These are phyloP conservation scores for Andrena trimmerana DNA, from an alignment of 2,888 invertebrate genomes.

Conservation along the genomic window DNA sequence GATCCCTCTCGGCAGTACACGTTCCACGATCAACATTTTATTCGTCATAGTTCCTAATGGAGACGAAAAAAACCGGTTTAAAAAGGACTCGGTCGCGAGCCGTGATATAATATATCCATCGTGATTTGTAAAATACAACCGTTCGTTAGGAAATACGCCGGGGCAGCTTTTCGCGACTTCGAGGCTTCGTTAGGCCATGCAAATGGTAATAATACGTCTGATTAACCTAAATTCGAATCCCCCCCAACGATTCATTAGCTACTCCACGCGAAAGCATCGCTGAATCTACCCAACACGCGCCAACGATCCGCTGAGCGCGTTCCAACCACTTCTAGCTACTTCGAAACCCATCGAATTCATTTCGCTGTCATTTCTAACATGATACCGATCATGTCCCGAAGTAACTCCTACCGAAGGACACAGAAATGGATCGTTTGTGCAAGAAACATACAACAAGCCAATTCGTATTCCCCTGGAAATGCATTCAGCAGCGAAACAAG, in stretches of 20 bases:
- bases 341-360: slow-evolving; percentile 5
- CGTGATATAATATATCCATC: background rate
- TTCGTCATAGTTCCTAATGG: slow-evolving; percentile 51
- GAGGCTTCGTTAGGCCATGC: slow-evolving; percentile 36
- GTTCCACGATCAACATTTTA: slow-evolving; percentile 25
- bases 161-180: slow-evolving; percentile 7
- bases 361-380: background rate
- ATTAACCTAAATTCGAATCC: slow-evolving; percentile 47
- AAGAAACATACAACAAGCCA: background rate
- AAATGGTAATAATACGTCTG: slow-evolving; percentile 54
- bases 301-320: slow-evolving; percentile 13
- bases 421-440: background rate
- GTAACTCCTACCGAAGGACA: background rate
- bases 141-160: slow-evolving; percentile 28
- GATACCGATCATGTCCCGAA: background rate
- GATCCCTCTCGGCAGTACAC: background rate
- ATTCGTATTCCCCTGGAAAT: slow-evolving; percentile 11
- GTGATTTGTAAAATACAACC: slow-evolving; percentile 28
- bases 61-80: slow-evolving; percentile 43
- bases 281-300: slow-evolving; percentile 36
- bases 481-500: slow-evolving; percentile 31
- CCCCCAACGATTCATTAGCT: slow-evolving; percentile 43
- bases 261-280: slow-evolving; percentile 29
- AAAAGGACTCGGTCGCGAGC: background rate
- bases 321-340: background rate